Evolutionary conservation across 35 echinoderm and acorn worm species (phyloP).

Genomic region (Holothuria glaberrima): DNA sequence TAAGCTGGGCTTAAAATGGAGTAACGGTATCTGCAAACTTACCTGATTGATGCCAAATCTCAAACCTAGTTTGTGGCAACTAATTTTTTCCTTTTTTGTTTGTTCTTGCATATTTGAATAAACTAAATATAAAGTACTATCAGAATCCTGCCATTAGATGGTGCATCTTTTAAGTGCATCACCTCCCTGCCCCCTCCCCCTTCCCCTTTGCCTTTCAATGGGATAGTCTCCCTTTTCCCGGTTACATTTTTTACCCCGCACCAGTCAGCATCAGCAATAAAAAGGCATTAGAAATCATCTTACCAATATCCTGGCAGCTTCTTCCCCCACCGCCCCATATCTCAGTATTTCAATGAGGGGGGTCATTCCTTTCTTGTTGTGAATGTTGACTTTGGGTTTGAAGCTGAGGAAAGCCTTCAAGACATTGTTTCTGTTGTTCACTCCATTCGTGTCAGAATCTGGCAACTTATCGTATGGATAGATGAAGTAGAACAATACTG

Average conservation of each 20-base stretch:
- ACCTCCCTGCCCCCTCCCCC: background rate
- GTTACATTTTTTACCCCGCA: background rate
- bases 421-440: background rate
- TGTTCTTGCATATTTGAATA: too few species aligned
- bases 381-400: constrained; percentile 42
- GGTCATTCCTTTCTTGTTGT: constrained; percentile 46
- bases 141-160: too few species aligned
- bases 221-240: background rate
- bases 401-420: constrained; percentile 25
- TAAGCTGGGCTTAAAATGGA: too few species aligned
- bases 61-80: too few species aligned
- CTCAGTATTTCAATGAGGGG: constrained; percentile 34
- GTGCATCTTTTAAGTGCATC: background rate
- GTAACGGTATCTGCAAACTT: too few species aligned
- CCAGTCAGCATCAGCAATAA: background rate
- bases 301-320: constrained; percentile 43
- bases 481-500: constrained; percentile 17
- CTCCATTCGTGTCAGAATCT: background rate
- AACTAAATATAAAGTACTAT: too few species aligned
- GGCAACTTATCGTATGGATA: background rate
- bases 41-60: too few species aligned
- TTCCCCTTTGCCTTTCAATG: background rate
- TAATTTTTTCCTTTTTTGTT: too few species aligned
- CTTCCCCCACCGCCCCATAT: background rate
- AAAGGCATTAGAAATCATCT: background rate